These are phyloP conservation scores for Philypnodon macrostomus DNA, from an alignment of 2,797 vertebrate genomes.

Conservation along the genomic window DNA sequence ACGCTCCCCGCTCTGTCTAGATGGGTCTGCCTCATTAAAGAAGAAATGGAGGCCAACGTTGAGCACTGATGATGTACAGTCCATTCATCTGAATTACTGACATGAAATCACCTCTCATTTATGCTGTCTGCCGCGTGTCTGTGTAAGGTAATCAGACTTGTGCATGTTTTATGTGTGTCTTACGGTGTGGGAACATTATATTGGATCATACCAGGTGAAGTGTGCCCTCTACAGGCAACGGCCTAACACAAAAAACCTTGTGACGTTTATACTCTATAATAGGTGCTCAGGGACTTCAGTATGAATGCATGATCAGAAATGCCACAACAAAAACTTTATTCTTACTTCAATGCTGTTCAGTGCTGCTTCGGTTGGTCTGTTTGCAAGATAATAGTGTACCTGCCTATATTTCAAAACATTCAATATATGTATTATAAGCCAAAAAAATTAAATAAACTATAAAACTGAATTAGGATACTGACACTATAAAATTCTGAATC, in stretches of 20 bases:
- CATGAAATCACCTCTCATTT: slow-evolving; percentile 55
- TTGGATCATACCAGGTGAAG: slow-evolving; percentile 59
- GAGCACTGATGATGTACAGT: slow-evolving; percentile 40
- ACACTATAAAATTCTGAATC: no score
- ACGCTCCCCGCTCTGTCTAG: slow-evolving; percentile 47
- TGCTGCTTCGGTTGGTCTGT: no score
- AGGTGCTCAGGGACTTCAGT: no score
- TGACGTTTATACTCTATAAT: no score
- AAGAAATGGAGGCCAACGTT: slow-evolving; percentile 46
- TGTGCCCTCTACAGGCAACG: slow-evolving; percentile 70
- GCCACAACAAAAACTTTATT: no score
- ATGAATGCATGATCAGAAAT: no score
- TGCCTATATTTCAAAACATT: no score
- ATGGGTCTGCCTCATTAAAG: slow-evolving; percentile 65
- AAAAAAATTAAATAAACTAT: no score
- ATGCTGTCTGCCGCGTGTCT: slow-evolving; percentile 26
- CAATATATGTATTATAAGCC: no score
- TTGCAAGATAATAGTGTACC: no score
- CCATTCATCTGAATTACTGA: slow-evolving; percentile 49
- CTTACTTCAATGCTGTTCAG: no score
- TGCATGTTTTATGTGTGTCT: slow-evolving; percentile 33
- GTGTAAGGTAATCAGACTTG: slow-evolving; percentile 38
- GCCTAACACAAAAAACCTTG: slow-evolving; percentile 7
- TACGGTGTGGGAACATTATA: slow-evolving; percentile 19
- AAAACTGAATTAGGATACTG: no score